Evolutionary conservation across 2,888 invertebrate genomes (phyloP).

Genomic region (Cataglyphis cursor): DNA sequence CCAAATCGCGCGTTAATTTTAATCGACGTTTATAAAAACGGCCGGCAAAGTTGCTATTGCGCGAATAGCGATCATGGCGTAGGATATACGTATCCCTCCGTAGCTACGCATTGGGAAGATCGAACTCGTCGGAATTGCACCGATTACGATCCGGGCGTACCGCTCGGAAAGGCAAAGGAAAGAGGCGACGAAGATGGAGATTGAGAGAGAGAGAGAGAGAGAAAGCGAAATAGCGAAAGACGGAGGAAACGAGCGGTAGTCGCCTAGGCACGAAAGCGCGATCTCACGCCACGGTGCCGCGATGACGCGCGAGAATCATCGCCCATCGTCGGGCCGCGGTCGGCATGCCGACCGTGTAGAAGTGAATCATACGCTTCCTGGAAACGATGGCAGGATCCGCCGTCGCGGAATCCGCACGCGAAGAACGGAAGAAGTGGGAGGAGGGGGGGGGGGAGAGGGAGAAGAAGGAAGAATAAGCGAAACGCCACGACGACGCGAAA

Average conservation of each 20-base stretch:
- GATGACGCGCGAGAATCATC: constrained; percentile 42
- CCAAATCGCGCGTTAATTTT: neutral
- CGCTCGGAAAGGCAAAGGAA: neutral
- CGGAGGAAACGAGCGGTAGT: neutral
- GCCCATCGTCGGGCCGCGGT: neutral
- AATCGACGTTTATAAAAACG: constrained; percentile 31
- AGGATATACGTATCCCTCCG: neutral
- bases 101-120: neutral
- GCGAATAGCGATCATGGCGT: constrained; percentile 1
- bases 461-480: neutral
- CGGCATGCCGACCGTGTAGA: constrained; percentile 67
- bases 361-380: constrained; percentile 77
- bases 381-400: constrained; percentile 56
- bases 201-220: neutral
- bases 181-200: constrained; percentile 1
- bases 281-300: constrained; percentile 4
- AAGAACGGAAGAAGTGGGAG: neutral
- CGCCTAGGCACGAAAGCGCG: constrained; percentile 43
- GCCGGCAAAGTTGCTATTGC: neutral
- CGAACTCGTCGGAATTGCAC: neutral
- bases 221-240: neutral
- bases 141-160: constrained; percentile 15
- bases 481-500: constrained; percentile 4
- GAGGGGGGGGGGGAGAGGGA: neutral
- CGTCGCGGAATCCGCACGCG: constrained; percentile 15